phyloP scores from a whole-genome alignment of 2,797 vertebrate species.

The Buceros bicornis region DNA sequence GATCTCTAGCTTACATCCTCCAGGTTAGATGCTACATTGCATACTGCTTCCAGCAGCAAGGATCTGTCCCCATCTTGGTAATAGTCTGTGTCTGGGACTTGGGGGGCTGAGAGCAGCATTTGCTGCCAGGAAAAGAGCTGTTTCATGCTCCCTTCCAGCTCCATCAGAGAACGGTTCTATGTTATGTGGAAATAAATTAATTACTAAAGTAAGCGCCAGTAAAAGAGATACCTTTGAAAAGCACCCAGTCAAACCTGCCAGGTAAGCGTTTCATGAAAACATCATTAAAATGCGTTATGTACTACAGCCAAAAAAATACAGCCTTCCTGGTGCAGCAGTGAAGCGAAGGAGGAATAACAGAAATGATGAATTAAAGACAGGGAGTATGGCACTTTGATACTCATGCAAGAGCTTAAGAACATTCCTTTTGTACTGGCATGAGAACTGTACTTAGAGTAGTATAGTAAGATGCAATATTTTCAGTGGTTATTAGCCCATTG shows the following conservation, averaged over 20 bases:
- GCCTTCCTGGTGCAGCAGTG: not conserved
- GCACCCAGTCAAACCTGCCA: not conserved
- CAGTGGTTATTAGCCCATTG: not conserved
- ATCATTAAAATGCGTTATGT: not conserved
- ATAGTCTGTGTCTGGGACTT: rapidly evolving
- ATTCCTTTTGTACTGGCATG: not conserved
- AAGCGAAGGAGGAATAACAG: not conserved
- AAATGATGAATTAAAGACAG: not conserved
- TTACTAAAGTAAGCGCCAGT: not conserved
- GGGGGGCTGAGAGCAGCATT: not conserved
- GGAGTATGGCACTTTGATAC: not conserved
- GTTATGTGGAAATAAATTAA: not conserved
- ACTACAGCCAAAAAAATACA: not conserved
- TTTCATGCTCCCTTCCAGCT: not conserved
- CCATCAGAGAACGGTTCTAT: not conserved
- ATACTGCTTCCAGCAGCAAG: not conserved
- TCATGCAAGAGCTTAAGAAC: not conserved
- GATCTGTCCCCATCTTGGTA: not conserved
- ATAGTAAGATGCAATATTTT: not conserved
- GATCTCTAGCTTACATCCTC: no score
- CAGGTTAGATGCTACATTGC: no score
- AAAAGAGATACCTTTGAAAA: not conserved
- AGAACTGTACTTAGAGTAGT: not conserved
- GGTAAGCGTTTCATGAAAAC: not conserved
- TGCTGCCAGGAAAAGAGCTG: not conserved